A percentile compares a stretch with the other conserved stretches of the same genome.
Conservation (phyloP, 2,113 vertebrate species). For the Microtus oregoni region DNA sequence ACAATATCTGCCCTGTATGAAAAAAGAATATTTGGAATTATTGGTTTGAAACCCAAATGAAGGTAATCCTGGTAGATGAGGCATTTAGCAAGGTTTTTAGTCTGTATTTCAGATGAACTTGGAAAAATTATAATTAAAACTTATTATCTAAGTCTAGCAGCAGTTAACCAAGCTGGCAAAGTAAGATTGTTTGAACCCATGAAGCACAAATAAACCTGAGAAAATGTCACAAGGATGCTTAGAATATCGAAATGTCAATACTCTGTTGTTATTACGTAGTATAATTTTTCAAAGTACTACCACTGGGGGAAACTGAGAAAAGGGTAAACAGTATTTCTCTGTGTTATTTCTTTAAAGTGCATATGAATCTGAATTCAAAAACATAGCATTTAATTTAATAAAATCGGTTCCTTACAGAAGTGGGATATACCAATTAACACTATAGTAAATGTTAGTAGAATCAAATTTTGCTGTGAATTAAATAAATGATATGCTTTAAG, state of each 20-base stretch:
- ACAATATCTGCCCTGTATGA: neutral
- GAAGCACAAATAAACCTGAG: neutral
- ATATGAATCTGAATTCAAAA: conserved; percentile 4
- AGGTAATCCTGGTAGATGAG: neutral
- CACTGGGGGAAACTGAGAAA: neutral
- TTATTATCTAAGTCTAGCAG: neutral
- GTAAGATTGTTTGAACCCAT: neutral
- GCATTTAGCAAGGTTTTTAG: neutral
- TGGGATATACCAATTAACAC: neutral
- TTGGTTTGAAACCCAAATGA: neutral
- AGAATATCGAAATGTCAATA: neutral
- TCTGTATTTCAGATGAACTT: neutral
- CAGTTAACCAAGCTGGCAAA: neutral
- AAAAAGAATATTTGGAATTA: conserved; percentile 2
- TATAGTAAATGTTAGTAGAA: neutral
- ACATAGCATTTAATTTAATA: conserved; percentile 19
- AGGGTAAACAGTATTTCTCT: neutral
- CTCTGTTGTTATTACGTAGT: neutral
- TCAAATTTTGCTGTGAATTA: neutral
- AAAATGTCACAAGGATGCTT: conserved; percentile 27
- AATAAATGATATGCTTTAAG: neutral
- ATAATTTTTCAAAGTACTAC: conserved; percentile 14
- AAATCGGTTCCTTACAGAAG: neutral
- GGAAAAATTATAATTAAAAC: neutral
- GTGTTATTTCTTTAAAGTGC: neutral